Base-by-base conservation (phyloP, 2,888 invertebrate species). In the Frankliniella intonsa region DNA sequence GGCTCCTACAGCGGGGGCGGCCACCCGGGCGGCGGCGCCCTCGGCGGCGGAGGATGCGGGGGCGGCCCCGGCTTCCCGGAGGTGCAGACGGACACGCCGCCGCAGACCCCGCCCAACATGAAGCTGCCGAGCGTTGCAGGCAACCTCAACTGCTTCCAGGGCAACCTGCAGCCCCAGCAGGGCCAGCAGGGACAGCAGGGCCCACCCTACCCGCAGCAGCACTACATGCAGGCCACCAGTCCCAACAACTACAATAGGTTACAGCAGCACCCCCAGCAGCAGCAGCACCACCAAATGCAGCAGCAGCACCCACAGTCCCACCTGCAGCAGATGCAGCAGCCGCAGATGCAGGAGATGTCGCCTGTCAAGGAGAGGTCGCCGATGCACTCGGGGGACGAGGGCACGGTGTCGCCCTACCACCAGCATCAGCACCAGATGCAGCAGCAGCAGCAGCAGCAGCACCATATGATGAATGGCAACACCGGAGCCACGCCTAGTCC, bases 91-190 rank as follows among this genome's bases (percentile, higher is more conserved):
- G 97, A 97, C 89, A 97, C 97, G 84, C 97, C 96, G 85, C 96
- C 96, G 62, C 96, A 97, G 89, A 97, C 97, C 85, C 97, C 97
- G 85, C 97, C 97, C 88, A 96, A 94, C 90, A 95, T 96, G 95
- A 96, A 96, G 89, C 91, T 95, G 87, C 94, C 94, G 87, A 94
- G 93, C 88, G 93, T 93, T 85, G 92, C 93, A 87, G 92, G 92
- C 88, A 93, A 92, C 86, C 91, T 93, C 80, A 88, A 88, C 84
- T 87, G 88, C 50, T 85, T 88, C 81, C 83, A 84, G 87, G 49
- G 88, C 87, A 84, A 86, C 83, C 86, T 87, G 83, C 85, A 90
- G 86, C 86, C 87, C 81, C 88, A 86, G 81, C 86, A 88, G 83
- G 88, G 88, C 84, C 87, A 87, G 84, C 86, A 87, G 84, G 86